A percentile compares a stretch with the other conserved stretches of the same genome.
Evolutionary conservation across 1,140 invertebrate genomes (phyloP).

Genomic region (Zaprionus vittiger): DNA sequence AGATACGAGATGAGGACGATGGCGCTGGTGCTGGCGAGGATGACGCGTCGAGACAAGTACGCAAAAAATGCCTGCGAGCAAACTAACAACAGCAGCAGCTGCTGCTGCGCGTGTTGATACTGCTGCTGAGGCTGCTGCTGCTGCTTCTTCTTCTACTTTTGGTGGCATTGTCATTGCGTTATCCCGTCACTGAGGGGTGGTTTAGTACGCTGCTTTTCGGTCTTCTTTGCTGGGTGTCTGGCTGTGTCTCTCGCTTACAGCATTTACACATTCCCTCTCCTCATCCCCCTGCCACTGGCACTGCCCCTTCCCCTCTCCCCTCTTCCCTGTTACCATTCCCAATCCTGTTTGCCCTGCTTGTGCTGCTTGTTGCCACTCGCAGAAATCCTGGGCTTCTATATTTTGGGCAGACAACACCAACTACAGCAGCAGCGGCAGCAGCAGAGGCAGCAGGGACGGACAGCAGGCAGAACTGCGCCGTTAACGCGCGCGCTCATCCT

Average conservation of each 20-base stretch:
- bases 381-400: conserved; percentile 64
- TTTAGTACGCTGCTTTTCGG: conserved; percentile 54
- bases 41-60: conserved; percentile 76
- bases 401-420: conserved; percentile 59
- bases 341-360: conserved; percentile 11
- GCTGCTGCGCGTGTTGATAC: conserved; percentile 14
- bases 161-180: conserved; percentile 71
- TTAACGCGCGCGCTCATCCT: conserved; percentile 27
- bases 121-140: conserved; percentile 22
- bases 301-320: neutral
- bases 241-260: conserved; percentile 58
- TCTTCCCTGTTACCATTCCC: neutral
- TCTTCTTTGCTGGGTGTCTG: conserved; percentile 53
- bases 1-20: neutral
- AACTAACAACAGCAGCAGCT: conserved; percentile 60
- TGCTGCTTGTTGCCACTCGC: conserved; percentile 59
- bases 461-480: conserved; percentile 10
- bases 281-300: conserved; percentile 19
- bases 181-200: conserved; percentile 69
- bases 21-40: conserved; percentile 47
- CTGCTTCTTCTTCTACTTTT: conserved; percentile 57
- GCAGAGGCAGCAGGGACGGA: conserved; percentile 23
- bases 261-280: conserved; percentile 48
- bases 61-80: conserved; percentile 74
- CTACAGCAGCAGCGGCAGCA: conserved; percentile 18